Evolutionary conservation across 2,113 vertebrate species (phyloP).

Genomic region (Grammomys surdaster): DNA sequence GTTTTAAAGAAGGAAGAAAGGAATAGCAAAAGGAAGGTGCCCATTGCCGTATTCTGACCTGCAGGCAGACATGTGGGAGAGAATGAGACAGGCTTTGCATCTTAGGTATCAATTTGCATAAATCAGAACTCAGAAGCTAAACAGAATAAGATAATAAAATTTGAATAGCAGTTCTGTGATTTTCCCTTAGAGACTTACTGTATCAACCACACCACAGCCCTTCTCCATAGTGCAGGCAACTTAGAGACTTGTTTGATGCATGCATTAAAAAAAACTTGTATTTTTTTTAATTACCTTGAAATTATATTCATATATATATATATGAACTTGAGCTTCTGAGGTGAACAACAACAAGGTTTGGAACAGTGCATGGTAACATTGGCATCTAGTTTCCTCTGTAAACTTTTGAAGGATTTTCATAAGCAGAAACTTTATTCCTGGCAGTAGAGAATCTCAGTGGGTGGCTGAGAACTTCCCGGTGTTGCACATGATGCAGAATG

Average conservation of each 20-base stretch:
- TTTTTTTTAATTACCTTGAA: slow-evolving; percentile 21
- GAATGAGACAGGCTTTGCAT: background rate
- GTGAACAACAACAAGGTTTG: background rate
- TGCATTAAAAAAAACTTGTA: background rate
- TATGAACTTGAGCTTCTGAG: background rate
- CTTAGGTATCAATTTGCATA: background rate
- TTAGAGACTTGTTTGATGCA: background rate
- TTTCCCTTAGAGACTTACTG: background rate
- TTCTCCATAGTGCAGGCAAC: background rate
- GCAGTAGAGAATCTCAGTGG: slow-evolving; percentile 1
- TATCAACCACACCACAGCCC: background rate
- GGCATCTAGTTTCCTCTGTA: background rate
- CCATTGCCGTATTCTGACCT: background rate
- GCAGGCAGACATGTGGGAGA: background rate
- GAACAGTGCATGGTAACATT: background rate
- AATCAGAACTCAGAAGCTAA: background rate
- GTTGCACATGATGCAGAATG: slow-evolving; percentile 30
- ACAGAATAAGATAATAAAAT: slow-evolving; percentile 1
- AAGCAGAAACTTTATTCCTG: slow-evolving; percentile 45
- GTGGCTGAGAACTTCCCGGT: slow-evolving; percentile 36
- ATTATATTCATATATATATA: background rate
- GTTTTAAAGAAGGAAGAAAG: background rate
- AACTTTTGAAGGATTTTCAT: slow-evolving; percentile 45
- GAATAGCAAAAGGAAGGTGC: background rate
- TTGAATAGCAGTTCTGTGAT: background rate